Evolutionary conservation across 2,113 vertebrate species (phyloP).

Genomic region (Microcebus murinus): DNA sequence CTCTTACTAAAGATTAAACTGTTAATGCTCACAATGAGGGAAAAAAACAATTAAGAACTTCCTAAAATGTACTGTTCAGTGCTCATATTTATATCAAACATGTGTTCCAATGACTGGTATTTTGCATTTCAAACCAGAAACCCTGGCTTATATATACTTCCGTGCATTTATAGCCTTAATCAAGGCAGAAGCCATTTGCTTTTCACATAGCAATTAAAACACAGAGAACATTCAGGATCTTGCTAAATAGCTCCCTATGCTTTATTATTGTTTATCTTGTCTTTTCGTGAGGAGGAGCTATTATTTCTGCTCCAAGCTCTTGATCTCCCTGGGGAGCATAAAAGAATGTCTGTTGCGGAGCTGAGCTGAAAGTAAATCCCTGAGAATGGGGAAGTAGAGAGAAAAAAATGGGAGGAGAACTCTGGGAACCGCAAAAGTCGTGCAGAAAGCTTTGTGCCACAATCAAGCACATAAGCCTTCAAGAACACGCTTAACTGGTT

Average conservation of each 20-base stretch:
- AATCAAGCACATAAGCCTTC: not conserved
- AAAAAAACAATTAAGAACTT: conserved; percentile 62
- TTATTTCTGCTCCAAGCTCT: not conserved
- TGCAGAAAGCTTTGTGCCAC: not conserved
- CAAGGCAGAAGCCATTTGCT: conserved; percentile 45
- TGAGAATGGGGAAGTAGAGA: not conserved
- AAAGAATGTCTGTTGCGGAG: not conserved
- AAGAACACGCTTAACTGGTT: not conserved
- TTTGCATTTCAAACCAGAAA: conserved; percentile 69
- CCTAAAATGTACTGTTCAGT: conserved; percentile 5
- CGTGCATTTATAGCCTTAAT: conserved; percentile 23
- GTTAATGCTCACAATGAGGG: conserved; percentile 30
- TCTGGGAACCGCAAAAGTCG: no score
- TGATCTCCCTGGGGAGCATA: not conserved
- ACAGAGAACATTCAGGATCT: conserved; percentile 41
- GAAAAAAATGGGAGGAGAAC: not conserved
- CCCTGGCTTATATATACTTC: not conserved
- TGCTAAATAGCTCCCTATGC: not conserved
- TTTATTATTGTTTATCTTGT: conserved; percentile 43
- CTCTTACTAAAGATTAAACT: conserved; percentile 48
- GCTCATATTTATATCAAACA: conserved; percentile 51
- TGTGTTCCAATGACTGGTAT: conserved; percentile 29
- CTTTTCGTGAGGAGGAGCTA: not conserved
- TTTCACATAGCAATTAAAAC: conserved; percentile 49
- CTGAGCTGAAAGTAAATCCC: not conserved